Conservation (phyloP, 2,888 invertebrate genomes). For the Thecophora atra region DNA sequence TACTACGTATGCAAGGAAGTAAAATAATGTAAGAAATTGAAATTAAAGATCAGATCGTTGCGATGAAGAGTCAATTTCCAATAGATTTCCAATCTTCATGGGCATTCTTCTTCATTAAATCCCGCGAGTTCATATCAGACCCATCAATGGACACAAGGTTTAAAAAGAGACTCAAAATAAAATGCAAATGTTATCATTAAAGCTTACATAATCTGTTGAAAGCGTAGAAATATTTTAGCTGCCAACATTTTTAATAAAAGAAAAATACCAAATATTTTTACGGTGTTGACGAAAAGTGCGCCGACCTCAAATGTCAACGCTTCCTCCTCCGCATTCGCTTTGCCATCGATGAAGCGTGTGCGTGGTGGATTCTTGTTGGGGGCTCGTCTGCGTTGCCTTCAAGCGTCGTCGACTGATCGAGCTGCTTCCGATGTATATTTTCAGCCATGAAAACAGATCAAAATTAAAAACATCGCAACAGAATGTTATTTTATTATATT, state of each 20-base stretch:
- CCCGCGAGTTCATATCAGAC: too few species aligned
- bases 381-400: conserved; percentile 2
- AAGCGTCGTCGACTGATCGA: neutral
- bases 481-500: neutral
- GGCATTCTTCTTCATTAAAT: too few species aligned
- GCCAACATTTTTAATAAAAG: too few species aligned
- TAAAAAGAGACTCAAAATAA: neutral
- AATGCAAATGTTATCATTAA: neutral
- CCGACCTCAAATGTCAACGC: neutral
- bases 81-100: too few species aligned
- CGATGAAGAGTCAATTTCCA: too few species aligned
- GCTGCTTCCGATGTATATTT: neutral
- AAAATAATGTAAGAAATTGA: too few species aligned
- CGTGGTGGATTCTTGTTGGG: neutral
- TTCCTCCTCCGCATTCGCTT: neutral
- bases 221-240: too few species aligned
- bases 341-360: neutral
- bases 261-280: neutral
- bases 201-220: too few species aligned
- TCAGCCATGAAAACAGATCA: neutral
- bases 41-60: too few species aligned
- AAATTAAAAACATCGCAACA: neutral
- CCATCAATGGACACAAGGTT: too few species aligned
- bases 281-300: neutral
- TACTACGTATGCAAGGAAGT: too few species aligned